Conservation (phyloP, 2,888 invertebrate species). For the Clistopyga incitator region DNA sequence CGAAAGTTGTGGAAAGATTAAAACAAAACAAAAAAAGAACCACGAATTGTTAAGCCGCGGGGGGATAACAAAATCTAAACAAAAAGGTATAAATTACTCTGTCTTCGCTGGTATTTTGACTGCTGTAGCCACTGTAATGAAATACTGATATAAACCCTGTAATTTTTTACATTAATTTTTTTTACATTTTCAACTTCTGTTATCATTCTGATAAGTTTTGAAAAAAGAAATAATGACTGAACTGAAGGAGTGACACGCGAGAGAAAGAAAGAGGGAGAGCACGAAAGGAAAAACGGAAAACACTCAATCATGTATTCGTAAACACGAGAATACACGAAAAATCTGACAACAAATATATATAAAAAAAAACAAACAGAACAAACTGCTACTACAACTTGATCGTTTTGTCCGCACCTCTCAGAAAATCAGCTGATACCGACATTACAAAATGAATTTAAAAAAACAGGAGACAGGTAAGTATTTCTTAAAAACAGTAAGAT, state of each 20-base stretch:
- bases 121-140: conserved; percentile 67
- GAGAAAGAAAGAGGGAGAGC: conserved; percentile 12
- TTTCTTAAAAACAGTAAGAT: neutral
- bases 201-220: conserved; percentile 63
- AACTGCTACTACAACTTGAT: conserved; percentile 36
- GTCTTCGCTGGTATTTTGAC: conserved; percentile 63
- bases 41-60: conserved; percentile 39
- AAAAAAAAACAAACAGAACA: conserved; percentile 70
- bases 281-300: conserved; percentile 54
- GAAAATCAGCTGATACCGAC: conserved; percentile 13
- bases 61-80: conserved; percentile 36
- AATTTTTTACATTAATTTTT: conserved; percentile 71
- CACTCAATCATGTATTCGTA: conserved; percentile 75
- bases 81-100: conserved; percentile 54
- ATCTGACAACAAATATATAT: conserved; percentile 70
- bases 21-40: conserved; percentile 35
- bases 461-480: conserved; percentile 33
- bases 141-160: conserved; percentile 68
- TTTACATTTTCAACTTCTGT: conserved; percentile 67
- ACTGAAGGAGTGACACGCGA: conserved; percentile 56
- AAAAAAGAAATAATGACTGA: conserved; percentile 62
- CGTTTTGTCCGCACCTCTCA: conserved; percentile 47
- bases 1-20: conserved; percentile 45
- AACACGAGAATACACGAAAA: conserved; percentile 66
- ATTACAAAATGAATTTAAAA: neutral